Evolutionary conservation across 2,113 vertebrate genomes (phyloP).

Genomic region (Beaufortia kweichowensis): DNA sequence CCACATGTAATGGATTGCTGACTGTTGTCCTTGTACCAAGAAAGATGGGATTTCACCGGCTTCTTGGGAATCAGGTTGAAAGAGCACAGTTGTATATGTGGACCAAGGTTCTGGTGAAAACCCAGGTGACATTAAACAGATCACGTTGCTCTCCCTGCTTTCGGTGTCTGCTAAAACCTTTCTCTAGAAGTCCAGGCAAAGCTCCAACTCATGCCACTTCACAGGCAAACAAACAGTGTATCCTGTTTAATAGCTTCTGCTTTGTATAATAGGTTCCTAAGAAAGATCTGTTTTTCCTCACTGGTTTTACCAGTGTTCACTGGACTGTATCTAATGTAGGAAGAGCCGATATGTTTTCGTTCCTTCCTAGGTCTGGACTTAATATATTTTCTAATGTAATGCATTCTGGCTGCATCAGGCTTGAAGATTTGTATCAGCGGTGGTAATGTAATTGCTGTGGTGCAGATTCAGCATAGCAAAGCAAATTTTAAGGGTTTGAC

Average conservation of each 20-base stretch:
- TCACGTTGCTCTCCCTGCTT: neutral
- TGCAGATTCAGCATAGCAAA: neutral
- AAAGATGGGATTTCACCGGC: neutral
- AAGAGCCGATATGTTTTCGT: neutral
- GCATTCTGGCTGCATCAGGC: neutral
- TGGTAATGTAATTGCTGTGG: neutral
- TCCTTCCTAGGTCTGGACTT: neutral
- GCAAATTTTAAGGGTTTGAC: neutral
- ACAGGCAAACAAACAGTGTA: neutral
- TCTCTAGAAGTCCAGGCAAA: neutral
- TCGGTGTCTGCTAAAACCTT: neutral
- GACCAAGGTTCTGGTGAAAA: neutral
- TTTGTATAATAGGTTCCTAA: slow-evolving; percentile 17
- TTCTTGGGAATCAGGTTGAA: neutral
- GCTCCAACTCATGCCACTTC: slow-evolving; percentile 17
- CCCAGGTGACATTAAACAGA: neutral
- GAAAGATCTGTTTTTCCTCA: slow-evolving; percentile 17
- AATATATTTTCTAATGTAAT: neutral
- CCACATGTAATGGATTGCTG: neutral
- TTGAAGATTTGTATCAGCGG: neutral
- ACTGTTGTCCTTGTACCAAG: neutral
- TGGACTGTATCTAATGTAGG: slow-evolving; percentile 11
- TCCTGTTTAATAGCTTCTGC: slow-evolving; percentile 1
- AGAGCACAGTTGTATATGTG: neutral
- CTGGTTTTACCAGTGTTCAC: neutral